These are phyloP conservation scores for Poeciliopsis presidionis DNA, from an alignment of 2,797 vertebrate genomes.

Conservation along the genomic window DNA sequence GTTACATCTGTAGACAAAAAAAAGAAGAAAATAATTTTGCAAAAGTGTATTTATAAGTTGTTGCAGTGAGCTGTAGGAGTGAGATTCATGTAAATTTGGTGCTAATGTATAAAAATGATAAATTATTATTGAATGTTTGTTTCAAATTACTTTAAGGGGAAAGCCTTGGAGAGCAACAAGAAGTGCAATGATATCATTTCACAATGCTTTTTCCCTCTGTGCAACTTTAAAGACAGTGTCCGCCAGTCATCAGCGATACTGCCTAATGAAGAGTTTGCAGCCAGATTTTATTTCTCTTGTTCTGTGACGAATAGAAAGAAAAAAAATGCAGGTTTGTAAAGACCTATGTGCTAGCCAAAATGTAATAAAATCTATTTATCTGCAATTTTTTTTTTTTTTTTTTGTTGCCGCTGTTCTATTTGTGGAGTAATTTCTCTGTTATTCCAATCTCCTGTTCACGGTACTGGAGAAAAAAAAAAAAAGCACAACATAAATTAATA, in stretches of 20 bases:
- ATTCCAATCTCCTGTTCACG: neutral
- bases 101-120: conserved; percentile 71
- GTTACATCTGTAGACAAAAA: conserved; percentile 41
- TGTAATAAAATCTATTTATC: conserved; percentile 62
- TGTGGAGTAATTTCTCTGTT: neutral
- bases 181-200: conserved; percentile 32
- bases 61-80: conserved; percentile 28
- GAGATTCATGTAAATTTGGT: conserved; percentile 66
- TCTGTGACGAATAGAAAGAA: conserved; percentile 58
- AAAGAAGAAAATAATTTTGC: conserved; percentile 28
- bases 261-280: conserved; percentile 60
- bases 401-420: conserved; percentile 32
- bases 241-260: conserved; percentile 62
- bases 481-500: no score
- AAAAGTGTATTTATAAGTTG: conserved; percentile 38
- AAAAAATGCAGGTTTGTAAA: conserved; percentile 48
- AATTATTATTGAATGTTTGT: conserved; percentile 37
- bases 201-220: conserved; percentile 32
- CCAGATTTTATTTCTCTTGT: conserved; percentile 45
- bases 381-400: conserved; percentile 4
- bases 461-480: neutral
- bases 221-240: conserved; percentile 52
- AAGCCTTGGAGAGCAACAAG: conserved; percentile 36
- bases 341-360: conserved; percentile 49
- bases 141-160: conserved; percentile 42